These are phyloP conservation scores for Sialia sialis DNA, from an alignment of 2,113 vertebrate species.

Conservation along the genomic window DNA sequence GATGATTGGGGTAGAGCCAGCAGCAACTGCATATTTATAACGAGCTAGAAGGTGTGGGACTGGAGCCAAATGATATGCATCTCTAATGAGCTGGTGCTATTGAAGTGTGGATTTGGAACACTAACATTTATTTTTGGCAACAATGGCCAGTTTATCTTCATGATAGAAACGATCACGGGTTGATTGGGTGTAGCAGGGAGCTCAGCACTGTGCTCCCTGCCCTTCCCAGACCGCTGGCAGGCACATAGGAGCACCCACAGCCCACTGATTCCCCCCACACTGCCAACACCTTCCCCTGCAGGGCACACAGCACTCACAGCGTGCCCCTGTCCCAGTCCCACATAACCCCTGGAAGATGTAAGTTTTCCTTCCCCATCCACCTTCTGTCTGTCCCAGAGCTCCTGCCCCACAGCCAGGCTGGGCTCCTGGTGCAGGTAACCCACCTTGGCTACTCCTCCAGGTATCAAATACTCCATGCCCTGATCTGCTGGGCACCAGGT, in stretches of 20 bases:
- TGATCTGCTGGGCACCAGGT: no score
- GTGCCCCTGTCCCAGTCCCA: fast-evolving
- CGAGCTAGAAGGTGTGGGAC: constrained; percentile 94
- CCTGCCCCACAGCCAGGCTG: neutral
- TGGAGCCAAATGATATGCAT: constrained; percentile 92
- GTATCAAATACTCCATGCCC: neutral
- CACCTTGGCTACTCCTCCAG: neutral
- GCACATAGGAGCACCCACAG: neutral
- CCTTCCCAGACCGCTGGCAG: neutral
- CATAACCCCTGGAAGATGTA: neutral
- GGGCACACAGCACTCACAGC: neutral
- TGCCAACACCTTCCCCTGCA: fast-evolving
- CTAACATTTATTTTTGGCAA: constrained; percentile 83
- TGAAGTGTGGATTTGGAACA: constrained; percentile 73
- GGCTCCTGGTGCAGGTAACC: neutral
- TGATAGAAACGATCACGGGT: constrained; percentile 13
- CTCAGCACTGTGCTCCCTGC: neutral
- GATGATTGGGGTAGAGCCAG: constrained; percentile 96
- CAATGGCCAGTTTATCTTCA: constrained; percentile 74
- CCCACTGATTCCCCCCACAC: fast-evolving
- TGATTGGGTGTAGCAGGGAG: neutral
- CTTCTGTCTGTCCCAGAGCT: neutral
- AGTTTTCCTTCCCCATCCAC: neutral
- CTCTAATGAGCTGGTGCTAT: constrained; percentile 87
- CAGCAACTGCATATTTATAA: constrained; percentile 93